Conservation (phyloP, 2,888 invertebrate species). For the Timema cristinae region DNA sequence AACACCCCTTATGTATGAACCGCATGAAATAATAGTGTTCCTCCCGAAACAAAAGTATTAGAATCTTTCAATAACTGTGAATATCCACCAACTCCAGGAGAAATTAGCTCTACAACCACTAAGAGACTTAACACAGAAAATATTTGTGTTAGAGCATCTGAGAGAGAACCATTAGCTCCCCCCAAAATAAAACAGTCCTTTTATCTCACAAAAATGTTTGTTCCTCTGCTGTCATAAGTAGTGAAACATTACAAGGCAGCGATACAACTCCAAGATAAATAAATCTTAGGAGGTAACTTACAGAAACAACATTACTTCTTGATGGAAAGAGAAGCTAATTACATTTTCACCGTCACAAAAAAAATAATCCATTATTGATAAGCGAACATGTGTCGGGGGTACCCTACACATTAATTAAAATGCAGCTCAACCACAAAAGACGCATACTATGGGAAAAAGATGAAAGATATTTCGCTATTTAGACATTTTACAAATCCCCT, state of each 20-base stretch:
- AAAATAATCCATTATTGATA: background rate
- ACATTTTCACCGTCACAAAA: constrained; percentile 8
- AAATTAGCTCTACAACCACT: too few species aligned
- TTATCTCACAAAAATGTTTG: background rate
- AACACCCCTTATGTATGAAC: background rate
- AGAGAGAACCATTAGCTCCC: background rate
- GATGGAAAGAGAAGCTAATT: background rate
- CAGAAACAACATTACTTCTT: background rate
- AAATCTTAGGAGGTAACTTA: background rate
- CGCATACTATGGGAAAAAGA: constrained; percentile 32
- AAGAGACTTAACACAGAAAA: too few species aligned
- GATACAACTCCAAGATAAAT: background rate
- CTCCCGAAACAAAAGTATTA: too few species aligned
- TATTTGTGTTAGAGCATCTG: too few species aligned
- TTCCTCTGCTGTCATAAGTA: background rate
- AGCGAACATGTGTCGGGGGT: constrained; percentile 2
- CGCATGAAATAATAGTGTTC: background rate
- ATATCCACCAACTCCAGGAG: background rate
- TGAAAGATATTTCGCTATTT: constrained; percentile 36
- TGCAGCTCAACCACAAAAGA: constrained; percentile 8
- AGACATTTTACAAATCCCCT: constrained; percentile 38
- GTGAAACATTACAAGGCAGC: background rate
- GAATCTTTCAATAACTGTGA: background rate
- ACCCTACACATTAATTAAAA: constrained; percentile 6
- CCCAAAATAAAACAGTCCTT: background rate